Evolutionary conservation across 2,797 vertebrate genomes (phyloP), one percentile per base, ranked within the genome.

Genomic region (Chaetodon trifasciatus): DNA sequence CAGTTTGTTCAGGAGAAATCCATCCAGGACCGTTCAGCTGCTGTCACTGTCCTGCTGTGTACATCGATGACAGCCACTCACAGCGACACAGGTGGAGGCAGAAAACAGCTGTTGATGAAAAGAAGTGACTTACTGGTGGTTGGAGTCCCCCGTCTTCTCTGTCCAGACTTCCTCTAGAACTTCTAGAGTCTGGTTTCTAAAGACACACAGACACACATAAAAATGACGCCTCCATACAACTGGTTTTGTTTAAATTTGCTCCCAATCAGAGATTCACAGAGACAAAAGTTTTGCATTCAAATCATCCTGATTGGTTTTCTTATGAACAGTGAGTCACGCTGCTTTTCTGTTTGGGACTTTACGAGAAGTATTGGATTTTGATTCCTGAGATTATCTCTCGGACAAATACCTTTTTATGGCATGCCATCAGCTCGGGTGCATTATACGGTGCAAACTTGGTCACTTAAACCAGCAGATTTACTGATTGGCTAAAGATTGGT

Each of bases 131-230:
- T 90, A 99, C 98, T n/a, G 93, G 96, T 79, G 96, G 96, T 89
- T 97, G 98, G 66, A 97, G 96, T 91, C 95, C 92, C 66, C 96
- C 94, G 0, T 99, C 98, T 70, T 98, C 98, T 57, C 97, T 95
- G 88, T 99, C 98, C 16, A 97, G 94, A 93, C 97, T 98, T 88
- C 97, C 95, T 86, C 97, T 95, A 53, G 98, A 98, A 83, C 96
- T 97, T 94, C 98, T 96, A 61, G 96, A 96, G 4, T 99, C 98
- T 1, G 98, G 98, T 92, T 99, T 99, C 98, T 99, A 90, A 76
- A 71, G 86, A 85, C 42, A 86, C 60, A 88, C 46, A 58, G 35
- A 77, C 60, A 88, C 46, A 58, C 37, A 77, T 19, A 49, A 49
- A 37, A 76, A 39, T 74, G 1, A 77, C 4, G 64, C 24, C 44